Evolutionary conservation across 2,113 vertebrate species (phyloP).

Genomic region (Gulo gulo): DNA sequence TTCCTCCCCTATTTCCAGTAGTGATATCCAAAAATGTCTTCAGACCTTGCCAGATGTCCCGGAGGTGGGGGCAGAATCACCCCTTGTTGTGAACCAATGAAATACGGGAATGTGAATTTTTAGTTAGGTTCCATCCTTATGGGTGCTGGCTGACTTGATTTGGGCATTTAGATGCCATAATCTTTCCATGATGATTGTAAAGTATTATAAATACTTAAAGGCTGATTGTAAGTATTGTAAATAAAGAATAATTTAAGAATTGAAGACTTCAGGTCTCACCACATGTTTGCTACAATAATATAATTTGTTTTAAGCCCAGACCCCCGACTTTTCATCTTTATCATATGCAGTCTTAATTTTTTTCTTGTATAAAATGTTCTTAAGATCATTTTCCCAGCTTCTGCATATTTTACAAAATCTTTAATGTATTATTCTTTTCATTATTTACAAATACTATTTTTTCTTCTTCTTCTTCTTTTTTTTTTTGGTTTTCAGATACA

Average conservation of each 20-base stretch:
- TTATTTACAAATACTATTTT: not conserved
- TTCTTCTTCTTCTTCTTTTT: not conserved
- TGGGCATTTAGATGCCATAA: not conserved
- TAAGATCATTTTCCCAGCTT: not conserved
- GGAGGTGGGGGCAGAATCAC: not conserved
- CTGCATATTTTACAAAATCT: constrained; percentile 28
- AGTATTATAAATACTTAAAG: not conserved
- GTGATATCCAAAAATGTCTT: not conserved
- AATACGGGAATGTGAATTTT: not conserved
- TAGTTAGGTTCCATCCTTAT: not conserved
- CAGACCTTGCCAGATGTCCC: not conserved
- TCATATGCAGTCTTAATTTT: not conserved
- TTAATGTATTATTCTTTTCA: not conserved
- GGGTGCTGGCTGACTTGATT: not conserved
- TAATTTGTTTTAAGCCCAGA: not conserved
- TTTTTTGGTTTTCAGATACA: not conserved
- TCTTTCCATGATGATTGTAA: not conserved
- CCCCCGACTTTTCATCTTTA: not conserved
- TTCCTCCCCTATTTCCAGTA: not conserved
- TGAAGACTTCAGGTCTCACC: not conserved
- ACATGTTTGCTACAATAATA: constrained; percentile 21
- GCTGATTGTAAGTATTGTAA: not conserved
- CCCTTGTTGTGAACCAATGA: not conserved
- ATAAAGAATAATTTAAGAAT: constrained; percentile 27
- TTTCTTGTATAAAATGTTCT: not conserved